phyloP scores from a whole-genome alignment of 2,797 vertebrate species.

The Luscinia luscinia region DNA sequence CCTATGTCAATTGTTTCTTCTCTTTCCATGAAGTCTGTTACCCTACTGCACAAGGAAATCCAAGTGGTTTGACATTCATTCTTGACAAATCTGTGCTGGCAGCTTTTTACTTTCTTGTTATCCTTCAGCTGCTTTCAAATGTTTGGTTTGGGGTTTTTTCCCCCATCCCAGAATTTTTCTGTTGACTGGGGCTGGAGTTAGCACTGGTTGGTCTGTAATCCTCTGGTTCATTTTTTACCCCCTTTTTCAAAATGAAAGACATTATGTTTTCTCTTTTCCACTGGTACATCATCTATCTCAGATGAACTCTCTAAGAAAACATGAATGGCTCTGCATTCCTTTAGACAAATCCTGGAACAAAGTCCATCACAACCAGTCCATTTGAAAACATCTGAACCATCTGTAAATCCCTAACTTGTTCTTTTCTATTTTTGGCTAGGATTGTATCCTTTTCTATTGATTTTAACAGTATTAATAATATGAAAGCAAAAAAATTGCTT shows the following conservation, averaged over 20 bases:
- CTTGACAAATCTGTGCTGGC: constrained; percentile 14
- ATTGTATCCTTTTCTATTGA: background rate
- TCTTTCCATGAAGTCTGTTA: constrained; percentile 28
- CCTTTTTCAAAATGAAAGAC: background rate
- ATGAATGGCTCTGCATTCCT: background rate
- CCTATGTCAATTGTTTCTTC: background rate
- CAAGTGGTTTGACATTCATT: constrained; percentile 21
- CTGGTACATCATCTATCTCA: background rate
- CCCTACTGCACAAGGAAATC: constrained; percentile 5
- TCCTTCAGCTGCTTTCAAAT: constrained; percentile 34
- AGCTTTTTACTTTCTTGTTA: constrained; percentile 43
- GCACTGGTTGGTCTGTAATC: background rate
- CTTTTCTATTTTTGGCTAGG: background rate
- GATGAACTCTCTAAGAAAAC: background rate
- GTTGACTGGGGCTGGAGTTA: background rate
- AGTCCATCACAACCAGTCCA: background rate
- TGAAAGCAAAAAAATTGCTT: background rate
- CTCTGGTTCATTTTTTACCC: background rate
- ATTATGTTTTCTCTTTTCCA: background rate
- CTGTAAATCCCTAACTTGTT: background rate
- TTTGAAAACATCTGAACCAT: background rate
- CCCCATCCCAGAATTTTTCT: background rate
- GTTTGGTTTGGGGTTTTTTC: background rate
- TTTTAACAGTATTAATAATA: background rate
- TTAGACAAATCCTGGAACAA: background rate